phyloP scores from a whole-genome alignment of 2,888 invertebrate genomes.

The Macrosoma leucophasiata region DNA sequence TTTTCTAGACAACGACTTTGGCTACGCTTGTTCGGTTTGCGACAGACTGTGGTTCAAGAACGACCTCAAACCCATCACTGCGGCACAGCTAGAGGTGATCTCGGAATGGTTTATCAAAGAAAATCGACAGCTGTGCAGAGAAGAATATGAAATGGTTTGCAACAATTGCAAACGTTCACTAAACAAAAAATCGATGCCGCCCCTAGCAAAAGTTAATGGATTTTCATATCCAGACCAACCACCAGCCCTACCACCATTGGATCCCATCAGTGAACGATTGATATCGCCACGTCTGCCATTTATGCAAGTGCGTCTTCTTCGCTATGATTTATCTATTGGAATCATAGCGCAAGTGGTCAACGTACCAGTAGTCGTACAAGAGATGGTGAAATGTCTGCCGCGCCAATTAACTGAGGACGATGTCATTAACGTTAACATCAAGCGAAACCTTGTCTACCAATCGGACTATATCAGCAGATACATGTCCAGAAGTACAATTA shows the following conservation, averaged over 20 bases:
- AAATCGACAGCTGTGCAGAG: conserved; percentile 1
- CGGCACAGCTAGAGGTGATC: conserved; percentile 29
- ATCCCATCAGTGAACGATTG: conserved; percentile 27
- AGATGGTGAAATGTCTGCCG: conserved; percentile 31
- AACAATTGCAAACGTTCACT: conserved; percentile 28
- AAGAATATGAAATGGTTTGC: conserved; percentile 21
- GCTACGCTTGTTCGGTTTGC: conserved; percentile 22
- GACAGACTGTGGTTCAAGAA: conserved; percentile 25
- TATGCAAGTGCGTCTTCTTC: conserved; percentile 33
- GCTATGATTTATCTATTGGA: conserved; percentile 24
- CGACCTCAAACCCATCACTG: conserved; percentile 30
- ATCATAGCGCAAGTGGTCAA: conserved; percentile 35
- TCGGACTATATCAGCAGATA: conserved; percentile 26
- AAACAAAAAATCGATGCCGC: conserved; percentile 26
- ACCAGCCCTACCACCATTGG: conserved; percentile 26
- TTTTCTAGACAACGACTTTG: no score
- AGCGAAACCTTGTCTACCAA: conserved; percentile 26
- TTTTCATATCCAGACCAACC: conserved; percentile 31
- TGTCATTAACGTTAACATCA: conserved; percentile 27
- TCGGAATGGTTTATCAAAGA: conserved; percentile 25
- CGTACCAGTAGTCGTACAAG: conserved; percentile 31
- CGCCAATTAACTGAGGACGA: conserved; percentile 29
- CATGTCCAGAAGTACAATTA: conserved; percentile 26
- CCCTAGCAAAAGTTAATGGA: conserved; percentile 30
- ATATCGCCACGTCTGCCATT: conserved; percentile 33